A percentile compares a stretch with the other conserved stretches of the same genome.
Evolutionary conservation across 2,888 invertebrate genomes (phyloP).

Genomic region (Penaeus monodon): DNA sequence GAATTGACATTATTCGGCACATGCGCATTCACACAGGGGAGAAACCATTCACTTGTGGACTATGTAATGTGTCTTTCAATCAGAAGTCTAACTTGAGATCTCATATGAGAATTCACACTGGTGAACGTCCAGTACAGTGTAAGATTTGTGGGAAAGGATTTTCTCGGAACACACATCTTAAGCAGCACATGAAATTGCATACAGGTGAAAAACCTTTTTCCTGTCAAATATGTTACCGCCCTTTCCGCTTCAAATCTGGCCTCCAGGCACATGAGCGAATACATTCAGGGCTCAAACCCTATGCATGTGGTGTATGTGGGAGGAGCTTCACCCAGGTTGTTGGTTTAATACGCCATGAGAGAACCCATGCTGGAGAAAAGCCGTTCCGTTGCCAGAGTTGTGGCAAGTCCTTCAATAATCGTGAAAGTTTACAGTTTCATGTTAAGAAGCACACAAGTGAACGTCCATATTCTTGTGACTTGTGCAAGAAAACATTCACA

Average conservation of each 20-base stretch:
- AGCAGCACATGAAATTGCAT: conserved; percentile 53
- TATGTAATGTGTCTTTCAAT: conserved; percentile 52
- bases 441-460: conserved; percentile 45
- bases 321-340: conserved; percentile 47
- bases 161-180: conserved; percentile 52
- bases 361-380: conserved; percentile 49
- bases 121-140: conserved; percentile 56
- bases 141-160: conserved; percentile 57
- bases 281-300: conserved; percentile 59
- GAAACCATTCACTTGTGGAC: conserved; percentile 54
- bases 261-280: conserved; percentile 62
- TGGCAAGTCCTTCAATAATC: conserved; percentile 53
- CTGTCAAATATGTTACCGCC: conserved; percentile 48
- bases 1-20: conserved; percentile 55
- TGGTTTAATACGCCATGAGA: conserved; percentile 48
- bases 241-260: conserved; percentile 56
- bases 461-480: conserved; percentile 43
- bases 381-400: conserved; percentile 56
- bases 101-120: conserved; percentile 57
- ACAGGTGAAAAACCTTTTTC: conserved; percentile 54
- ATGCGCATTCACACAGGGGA: conserved; percentile 59
- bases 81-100: conserved; percentile 52
- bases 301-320: conserved; percentile 59
- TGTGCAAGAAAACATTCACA: conserved; percentile 49
- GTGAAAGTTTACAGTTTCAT: conserved; percentile 41